Percentiles rank a stretch among this genome's conserved stretches.
These are phyloP conservation scores for Cepaea nemoralis DNA, from an alignment of 1,140 invertebrate genomes.

Conservation along the genomic window DNA sequence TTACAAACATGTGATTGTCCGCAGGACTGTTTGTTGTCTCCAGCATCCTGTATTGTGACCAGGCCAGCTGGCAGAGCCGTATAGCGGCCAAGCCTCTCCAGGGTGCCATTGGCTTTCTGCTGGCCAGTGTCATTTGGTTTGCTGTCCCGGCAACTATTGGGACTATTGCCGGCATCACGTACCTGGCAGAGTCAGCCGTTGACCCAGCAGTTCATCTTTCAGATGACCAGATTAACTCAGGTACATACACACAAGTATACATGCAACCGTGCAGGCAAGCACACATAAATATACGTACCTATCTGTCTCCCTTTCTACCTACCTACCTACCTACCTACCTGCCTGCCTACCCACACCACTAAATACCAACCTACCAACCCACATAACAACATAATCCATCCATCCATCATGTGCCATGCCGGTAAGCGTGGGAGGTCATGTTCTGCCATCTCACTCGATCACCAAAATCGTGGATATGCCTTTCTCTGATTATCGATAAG, in stretches of 20 bases:
- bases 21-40: conserved; percentile 53
- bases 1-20: background rate
- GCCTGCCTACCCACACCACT: no score
- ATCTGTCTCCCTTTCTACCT: no score
- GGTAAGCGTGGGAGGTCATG: no score
- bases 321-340: no score
- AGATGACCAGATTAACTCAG: conserved; percentile 58
- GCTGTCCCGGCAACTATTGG: conserved; percentile 69
- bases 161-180: conserved; percentile 59
- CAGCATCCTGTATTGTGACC: conserved; percentile 70
- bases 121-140: conserved; percentile 70
- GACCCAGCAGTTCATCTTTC: conserved; percentile 49
- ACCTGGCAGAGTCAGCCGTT: conserved; percentile 53
- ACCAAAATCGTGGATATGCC: no score
- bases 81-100: conserved; percentile 68
- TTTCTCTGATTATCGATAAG: no score
- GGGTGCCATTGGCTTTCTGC: conserved; percentile 65
- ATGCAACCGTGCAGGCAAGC: background rate
- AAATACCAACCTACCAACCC: no score
- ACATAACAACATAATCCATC: no score
- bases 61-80: conserved; percentile 70
- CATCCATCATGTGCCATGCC: no score
- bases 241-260: conserved; percentile 50
- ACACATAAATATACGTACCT: no score
- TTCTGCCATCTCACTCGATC: no score